Percentiles rank a stretch among this genome's conserved stretches.
phyloP scores from a whole-genome alignment of 2,797 vertebrate species.

The Lagocephalus sceleratus region DNA sequence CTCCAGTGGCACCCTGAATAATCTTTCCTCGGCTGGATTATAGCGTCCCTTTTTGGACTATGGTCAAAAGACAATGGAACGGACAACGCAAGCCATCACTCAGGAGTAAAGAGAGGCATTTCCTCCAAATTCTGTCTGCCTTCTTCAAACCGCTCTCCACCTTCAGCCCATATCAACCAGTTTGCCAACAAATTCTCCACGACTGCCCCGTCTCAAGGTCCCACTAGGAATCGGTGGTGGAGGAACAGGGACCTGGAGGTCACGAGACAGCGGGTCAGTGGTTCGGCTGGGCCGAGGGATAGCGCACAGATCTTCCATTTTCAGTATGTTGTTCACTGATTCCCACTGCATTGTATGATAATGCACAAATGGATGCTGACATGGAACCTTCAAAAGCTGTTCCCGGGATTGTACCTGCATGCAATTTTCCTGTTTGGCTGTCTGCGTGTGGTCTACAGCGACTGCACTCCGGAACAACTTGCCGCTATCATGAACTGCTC shows the following conservation, averaged over 20 bases:
- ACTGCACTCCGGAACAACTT: slow-evolving; percentile 93
- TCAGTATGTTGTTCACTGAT: slow-evolving; percentile 95
- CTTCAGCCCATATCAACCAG: slow-evolving; percentile 40
- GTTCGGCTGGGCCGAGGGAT: slow-evolving; percentile 59
- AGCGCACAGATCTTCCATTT: slow-evolving; percentile 78
- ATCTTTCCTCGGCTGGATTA: slow-evolving; percentile 73
- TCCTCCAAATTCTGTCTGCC: slow-evolving; percentile 49
- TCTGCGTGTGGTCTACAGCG: slow-evolving; percentile 88
- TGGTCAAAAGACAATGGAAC: slow-evolving; percentile 73
- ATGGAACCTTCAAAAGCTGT: slow-evolving; percentile 96
- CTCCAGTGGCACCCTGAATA: slow-evolving; percentile 55
- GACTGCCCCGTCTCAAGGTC: slow-evolving; percentile 8
- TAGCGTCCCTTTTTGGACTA: slow-evolving; percentile 65
- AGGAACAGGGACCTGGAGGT: slow-evolving; percentile 57
- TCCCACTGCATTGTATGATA: slow-evolving; percentile 93
- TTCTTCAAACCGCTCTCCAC: slow-evolving; percentile 56
- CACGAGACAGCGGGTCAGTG: slow-evolving; percentile 75
- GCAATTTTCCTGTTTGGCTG: slow-evolving; percentile 88
- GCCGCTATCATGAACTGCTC: slow-evolving; percentile 94
- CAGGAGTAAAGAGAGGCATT: slow-evolving; percentile 71
- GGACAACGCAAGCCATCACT: slow-evolving; percentile 32
- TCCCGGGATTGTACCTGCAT: slow-evolving; percentile 93
- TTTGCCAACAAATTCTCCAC: slow-evolving; percentile 13
- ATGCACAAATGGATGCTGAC: slow-evolving; percentile 99
- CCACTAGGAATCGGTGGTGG: slow-evolving; percentile 26